These are phyloP conservation scores for Graptemys geographica DNA, from an alignment of 2,797 vertebrate species.

Conservation along the genomic window DNA sequence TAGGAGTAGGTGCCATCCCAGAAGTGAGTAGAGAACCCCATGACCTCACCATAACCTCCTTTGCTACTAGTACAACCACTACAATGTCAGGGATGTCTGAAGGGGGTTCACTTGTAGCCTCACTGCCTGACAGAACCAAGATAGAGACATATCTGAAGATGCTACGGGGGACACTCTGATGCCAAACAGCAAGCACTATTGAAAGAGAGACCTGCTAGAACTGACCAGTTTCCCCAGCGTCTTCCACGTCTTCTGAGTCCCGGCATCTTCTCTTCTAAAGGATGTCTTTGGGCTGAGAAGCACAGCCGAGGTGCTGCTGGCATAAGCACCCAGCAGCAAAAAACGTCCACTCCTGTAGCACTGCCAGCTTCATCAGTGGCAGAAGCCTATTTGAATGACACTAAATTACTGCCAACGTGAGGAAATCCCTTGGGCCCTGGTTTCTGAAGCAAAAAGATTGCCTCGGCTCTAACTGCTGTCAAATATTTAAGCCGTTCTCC, in stretches of 20 bases:
- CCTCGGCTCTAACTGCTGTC: slow-evolving; percentile 59
- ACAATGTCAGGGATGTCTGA: not conserved
- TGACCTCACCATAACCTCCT: not conserved
- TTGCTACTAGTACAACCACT: not conserved
- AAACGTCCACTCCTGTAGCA: slow-evolving; percentile 13
- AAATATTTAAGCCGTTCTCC: slow-evolving; percentile 62
- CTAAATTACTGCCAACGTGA: slow-evolving; percentile 40
- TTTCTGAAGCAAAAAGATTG: slow-evolving; percentile 50
- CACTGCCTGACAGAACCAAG: not conserved
- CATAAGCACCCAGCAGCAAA: not conserved
- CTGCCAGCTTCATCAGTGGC: slow-evolving; percentile 29
- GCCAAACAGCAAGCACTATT: not conserved
- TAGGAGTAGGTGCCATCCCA: not conserved
- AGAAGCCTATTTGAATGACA: slow-evolving; percentile 42
- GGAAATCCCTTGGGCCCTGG: slow-evolving; percentile 33
- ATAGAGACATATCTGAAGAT: not conserved
- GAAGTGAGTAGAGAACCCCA: not conserved
- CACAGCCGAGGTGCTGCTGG: not conserved
- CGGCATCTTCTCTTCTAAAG: not conserved
- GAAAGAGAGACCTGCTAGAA: not conserved
- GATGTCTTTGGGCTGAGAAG: rapidly evolving
- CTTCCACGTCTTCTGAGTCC: not conserved
- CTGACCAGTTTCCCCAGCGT: not conserved
- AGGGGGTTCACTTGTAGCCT: not conserved
- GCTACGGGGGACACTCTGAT: not conserved